A percentile compares a stretch with the other conserved stretches of the same genome.
Evolutionary conservation across 2,113 vertebrate genomes (phyloP).

Genomic region (Oreochromis spilurus): DNA sequence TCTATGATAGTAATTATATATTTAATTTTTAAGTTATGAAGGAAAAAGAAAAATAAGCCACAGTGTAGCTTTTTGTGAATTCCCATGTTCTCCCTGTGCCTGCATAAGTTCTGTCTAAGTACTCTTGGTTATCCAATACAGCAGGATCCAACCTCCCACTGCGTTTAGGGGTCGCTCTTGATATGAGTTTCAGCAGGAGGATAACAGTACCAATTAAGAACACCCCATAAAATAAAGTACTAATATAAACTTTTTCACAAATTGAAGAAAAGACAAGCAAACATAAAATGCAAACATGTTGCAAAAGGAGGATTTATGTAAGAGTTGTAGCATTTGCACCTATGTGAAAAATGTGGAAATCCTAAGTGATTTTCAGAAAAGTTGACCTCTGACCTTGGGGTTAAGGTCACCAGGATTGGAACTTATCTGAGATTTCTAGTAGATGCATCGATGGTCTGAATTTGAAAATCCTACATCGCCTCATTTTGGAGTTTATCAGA

Average conservation of each 20-base stretch:
- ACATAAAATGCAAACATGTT: not conserved
- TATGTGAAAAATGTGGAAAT: not conserved
- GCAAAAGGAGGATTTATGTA: not conserved
- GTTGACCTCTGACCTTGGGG: not conserved
- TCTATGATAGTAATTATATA: not conserved
- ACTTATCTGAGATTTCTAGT: not conserved
- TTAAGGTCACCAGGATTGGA: not conserved
- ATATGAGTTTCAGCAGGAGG: not conserved
- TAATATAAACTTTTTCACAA: not conserved
- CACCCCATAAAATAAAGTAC: not conserved
- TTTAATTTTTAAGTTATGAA: not conserved
- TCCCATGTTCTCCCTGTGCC: not conserved
- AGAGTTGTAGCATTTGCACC: not conserved
- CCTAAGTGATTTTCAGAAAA: not conserved
- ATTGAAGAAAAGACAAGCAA: not conserved
- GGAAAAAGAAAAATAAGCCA: not conserved
- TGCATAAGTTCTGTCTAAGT: not conserved
- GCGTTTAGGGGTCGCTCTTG: not conserved
- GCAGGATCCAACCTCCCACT: not conserved
- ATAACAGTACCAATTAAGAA: not conserved
- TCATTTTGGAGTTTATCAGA: not conserved
- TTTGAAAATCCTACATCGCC: not conserved
- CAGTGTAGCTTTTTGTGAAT: not conserved
- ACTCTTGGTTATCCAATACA: not conserved
- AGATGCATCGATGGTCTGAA: not conserved